Base-by-base conservation (phyloP, 2,113 vertebrate species). In the Aphyosemion australe region DNA sequence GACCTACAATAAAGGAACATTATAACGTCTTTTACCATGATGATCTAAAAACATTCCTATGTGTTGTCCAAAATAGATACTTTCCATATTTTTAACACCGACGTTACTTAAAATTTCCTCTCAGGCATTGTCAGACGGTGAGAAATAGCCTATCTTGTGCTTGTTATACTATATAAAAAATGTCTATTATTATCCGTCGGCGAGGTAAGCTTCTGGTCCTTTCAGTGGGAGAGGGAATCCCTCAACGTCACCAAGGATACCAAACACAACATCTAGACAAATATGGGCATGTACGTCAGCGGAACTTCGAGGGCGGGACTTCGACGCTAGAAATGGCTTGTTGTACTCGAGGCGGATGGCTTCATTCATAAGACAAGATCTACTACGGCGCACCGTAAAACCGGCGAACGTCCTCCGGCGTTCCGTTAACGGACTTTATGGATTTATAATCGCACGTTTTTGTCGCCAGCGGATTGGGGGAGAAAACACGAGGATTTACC, bases 211-310 rank as follows among this genome's bases (percentile, higher is more conserved):
- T 83, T 83, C 73, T 88, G 82, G 83, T 84, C 80, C 83, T 65
- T 91, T 91, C 90, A 87, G 84, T 88, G 91, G 92, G 92, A 93
- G 92, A 97, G 96, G 96, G 96, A 98, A 92, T 98, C 96, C 96
- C 96, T 97, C 86, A 94, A 94, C 94, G 95, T 94, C 94, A 95
- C 96, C 96, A 95, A 95, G 95, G 96, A 95, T 93, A 97, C 96
- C 94, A 95, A 97, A 97, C 95, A 97, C 92, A 98, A 94, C 95
- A 97, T 59, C 37, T 76, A 88, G 81, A 89, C 87, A 92, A 90
- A 87, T 97, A 95, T 98, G 97, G 96, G 87, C 95, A 96, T 89
- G 91, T 97, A 96, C 97, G 97, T 98, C 96, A 98, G 93, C 96
- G 96, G 95, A 98, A 95, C 95, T 94, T 92, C 92, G 90, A 84